Evolutionary conservation across 1,140 invertebrate species (phyloP), one percentile per base, ranked within the genome.

Genomic region (Hormaphis cornu): DNA sequence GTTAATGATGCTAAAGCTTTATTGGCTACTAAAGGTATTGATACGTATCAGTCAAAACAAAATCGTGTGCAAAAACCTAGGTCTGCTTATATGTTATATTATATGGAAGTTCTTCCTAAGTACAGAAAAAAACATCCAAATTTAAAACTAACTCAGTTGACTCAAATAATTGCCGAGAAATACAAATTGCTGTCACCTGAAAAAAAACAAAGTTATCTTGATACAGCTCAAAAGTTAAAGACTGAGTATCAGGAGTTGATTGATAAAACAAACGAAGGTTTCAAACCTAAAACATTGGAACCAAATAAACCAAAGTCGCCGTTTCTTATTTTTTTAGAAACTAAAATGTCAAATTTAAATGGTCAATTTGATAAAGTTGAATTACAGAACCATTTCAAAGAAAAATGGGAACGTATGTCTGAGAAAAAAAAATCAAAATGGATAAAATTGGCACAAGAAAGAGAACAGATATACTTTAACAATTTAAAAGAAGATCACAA

Each of bases 381-480:
- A 35, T 6, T 66, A 16, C 42, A 20, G 9, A 66, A 66, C 18
- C 20, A 66, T 35, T 50, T 33, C 1, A 66, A 66, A 66, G 61
- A 66, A 50, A 50, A 66, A n/a, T 66, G 61, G 61, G 44, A 66
- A 8, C 33, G 14, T 14, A 46, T 66, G 61, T 14, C 61, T n/a
- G 61, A 66, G 35, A 66, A 66, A 20, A 66, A 66, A 66, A 66
- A 66, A 50, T 66, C 61, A 35, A 66, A 66, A 22, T 66, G 44
- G 44, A 66, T 66, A 50, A 66, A 48, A 48, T 66, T 66, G n/a
- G 61, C 61, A 6, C 48, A 66, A 1, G 61, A 66, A 30, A 28
- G 61, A 16, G 61, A 66, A 24, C 26, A 66, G 2, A 22, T 9
- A 50, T 66, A 66, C 35, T 66, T 66, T 35, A 46, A 4, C 1